Percentiles rank a stretch among this genome's conserved stretches.
Conservation (phyloP, 2,113 vertebrate genomes). For the Puffinus mauretanicus region DNA sequence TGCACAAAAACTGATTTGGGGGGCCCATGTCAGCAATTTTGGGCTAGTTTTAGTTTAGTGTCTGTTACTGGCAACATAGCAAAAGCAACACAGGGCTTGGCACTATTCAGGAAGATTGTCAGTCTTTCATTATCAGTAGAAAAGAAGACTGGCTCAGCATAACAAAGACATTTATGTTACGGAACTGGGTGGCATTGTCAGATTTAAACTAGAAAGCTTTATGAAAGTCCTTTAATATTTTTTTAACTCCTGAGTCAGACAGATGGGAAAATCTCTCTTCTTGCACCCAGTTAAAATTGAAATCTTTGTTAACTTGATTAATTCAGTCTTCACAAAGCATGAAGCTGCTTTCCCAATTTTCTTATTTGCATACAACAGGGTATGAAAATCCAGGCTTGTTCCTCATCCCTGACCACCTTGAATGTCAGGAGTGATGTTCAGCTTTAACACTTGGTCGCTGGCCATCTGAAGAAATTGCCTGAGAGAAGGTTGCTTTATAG, state of each 20-base stretch:
- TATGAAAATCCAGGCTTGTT: neutral
- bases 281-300: neutral
- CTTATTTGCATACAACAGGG: neutral
- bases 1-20: neutral
- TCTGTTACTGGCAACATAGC: slow-evolving; percentile 20
- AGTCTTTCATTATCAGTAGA: neutral
- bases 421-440: neutral
- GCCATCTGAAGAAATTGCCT: neutral
- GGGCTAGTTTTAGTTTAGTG: neutral
- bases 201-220: neutral
- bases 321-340: neutral
- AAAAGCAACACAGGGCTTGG: slow-evolving; percentile 36
- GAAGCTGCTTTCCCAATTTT: neutral
- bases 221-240: neutral
- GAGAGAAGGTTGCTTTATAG: neutral
- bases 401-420: neutral
- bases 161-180: neutral
- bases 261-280: neutral
- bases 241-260: neutral
- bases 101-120: neutral
- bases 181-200: neutral
- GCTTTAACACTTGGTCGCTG: neutral
- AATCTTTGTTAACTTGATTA: neutral
- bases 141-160: neutral
- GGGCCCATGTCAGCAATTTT: slow-evolving; percentile 19